phyloP scores from a whole-genome alignment of 2,113 vertebrate genomes.

The Seriola quinqueradiata region DNA sequence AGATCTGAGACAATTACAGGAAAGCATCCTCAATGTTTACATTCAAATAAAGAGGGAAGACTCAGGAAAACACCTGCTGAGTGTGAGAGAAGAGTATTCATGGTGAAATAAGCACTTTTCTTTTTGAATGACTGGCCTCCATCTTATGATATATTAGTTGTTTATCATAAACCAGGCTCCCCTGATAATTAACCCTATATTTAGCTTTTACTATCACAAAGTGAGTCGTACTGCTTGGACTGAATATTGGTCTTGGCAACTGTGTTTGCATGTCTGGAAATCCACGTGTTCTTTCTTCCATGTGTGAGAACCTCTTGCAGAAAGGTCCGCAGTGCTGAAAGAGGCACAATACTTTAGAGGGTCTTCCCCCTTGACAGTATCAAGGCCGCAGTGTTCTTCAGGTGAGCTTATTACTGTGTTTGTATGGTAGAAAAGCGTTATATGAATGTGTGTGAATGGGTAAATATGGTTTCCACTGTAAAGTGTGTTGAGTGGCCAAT shows the following conservation, averaged over 20 bases:
- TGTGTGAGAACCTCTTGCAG: background rate
- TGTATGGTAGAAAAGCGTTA: no score
- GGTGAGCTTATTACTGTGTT: no score
- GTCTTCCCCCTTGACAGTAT: no score
- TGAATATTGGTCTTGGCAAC: background rate
- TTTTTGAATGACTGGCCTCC: background rate
- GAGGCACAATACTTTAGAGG: no score
- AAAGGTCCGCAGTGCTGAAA: background rate
- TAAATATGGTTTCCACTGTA: no score
- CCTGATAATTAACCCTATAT: background rate
- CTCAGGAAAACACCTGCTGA: background rate
- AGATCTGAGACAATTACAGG: constrained; percentile 14
- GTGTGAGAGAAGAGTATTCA: background rate
- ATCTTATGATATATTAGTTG: background rate
- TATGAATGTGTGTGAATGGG: no score
- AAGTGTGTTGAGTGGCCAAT: no score
- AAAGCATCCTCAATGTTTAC: background rate
- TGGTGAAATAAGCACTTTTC: background rate
- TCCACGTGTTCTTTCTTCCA: no score
- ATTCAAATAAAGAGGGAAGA: background rate
- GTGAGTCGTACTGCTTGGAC: background rate
- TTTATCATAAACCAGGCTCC: background rate
- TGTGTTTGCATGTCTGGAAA: background rate
- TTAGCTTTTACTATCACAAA: background rate
- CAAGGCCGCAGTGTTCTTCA: no score